Evolutionary conservation across 2,888 invertebrate genomes (phyloP).

Genomic region (Dicycla oo): DNA sequence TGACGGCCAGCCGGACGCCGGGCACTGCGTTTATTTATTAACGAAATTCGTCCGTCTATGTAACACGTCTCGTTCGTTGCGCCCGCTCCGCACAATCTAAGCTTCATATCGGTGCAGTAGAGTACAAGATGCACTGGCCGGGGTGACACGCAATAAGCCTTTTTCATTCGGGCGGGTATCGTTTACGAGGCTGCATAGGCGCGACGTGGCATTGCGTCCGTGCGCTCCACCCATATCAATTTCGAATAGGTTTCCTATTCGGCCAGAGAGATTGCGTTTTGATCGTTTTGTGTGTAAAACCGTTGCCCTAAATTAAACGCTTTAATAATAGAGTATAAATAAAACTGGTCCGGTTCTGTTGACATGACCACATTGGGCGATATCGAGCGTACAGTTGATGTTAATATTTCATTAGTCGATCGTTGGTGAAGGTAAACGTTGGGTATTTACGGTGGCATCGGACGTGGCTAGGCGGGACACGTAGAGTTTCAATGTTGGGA

Average conservation of each 20-base stretch:
- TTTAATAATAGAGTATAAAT: slow-evolving; percentile 89
- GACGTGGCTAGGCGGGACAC: slow-evolving; percentile 65
- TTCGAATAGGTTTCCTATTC: slow-evolving; percentile 90
- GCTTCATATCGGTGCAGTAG: slow-evolving; percentile 71
- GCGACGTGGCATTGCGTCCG: slow-evolving; percentile 84
- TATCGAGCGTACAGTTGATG: slow-evolving; percentile 73
- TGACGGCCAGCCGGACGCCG: slow-evolving; percentile 80
- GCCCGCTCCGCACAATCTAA: slow-evolving; percentile 61
- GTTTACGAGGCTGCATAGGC: slow-evolving; percentile 88
- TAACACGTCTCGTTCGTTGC: slow-evolving; percentile 76
- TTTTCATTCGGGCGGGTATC: slow-evolving; percentile 75
- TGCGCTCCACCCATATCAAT: slow-evolving; percentile 90
- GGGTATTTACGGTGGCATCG: slow-evolving; percentile 54
- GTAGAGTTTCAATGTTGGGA: slow-evolving; percentile 73
- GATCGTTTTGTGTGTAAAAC: slow-evolving; percentile 89
- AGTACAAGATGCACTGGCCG: slow-evolving; percentile 67
- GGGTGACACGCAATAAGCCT: slow-evolving; percentile 67
- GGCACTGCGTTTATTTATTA: slow-evolving; percentile 90
- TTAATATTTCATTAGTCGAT: slow-evolving; percentile 83
- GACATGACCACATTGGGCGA: slow-evolving; percentile 74
- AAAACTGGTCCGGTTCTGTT: slow-evolving; percentile 80
- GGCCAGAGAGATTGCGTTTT: slow-evolving; percentile 88
- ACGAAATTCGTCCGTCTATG: slow-evolving; percentile 88
- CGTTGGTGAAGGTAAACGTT: slow-evolving; percentile 77
- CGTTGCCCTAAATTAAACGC: slow-evolving; percentile 89